Evolutionary conservation across 2,113 vertebrate genomes (phyloP), one percentile per base, ranked within the genome.

Genomic region (Mormyrus lacerda): DNA sequence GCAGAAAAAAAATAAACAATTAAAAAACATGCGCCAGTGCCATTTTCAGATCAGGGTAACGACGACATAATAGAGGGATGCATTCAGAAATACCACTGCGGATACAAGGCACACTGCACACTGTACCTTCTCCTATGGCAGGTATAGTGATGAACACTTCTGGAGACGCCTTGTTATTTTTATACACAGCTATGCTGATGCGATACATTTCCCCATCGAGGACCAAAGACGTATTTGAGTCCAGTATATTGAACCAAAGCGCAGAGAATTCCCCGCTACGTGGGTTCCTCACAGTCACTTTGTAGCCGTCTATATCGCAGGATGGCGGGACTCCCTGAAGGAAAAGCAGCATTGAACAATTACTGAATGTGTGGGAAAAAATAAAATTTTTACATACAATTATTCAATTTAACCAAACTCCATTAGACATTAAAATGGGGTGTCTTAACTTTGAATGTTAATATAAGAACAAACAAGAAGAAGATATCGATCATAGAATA

Each of bases 271-370:
- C 24, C 4, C 17, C 27, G 24, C 4, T 61, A 27, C 17, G 45
- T 31, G 13, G 19, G 48, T 15, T 51, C 51, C 0, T 8, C 2
- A 88, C 27, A 27, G 53, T 85, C 69, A 90, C 50, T 42, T 27
- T 84, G 55, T 90, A 90, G 76, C 83, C 87, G 7, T 88, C 87
- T n/a, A 85, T 44, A 1, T 44, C 27, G 53, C 89, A 90, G 15
- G 69, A 50, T 4, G 53, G 15, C 13, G 45, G 39, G 8, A 84
- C 17, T 11, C 76, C 76, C 89, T 90, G 45, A 13, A 27, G 3
- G n/a, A 65, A 15, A 48, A 88, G 45, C 5, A 83, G 35, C 24
- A 45, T 1, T 50, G 2, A 35, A 19, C 85, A 65, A 45, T 42
- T 84, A 84, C 3, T n/a, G 4, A 44, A 44, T 27, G 50, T 39